Evolutionary conservation across 2,888 invertebrate species (phyloP).

Genomic region (Cosmia trapezina): DNA sequence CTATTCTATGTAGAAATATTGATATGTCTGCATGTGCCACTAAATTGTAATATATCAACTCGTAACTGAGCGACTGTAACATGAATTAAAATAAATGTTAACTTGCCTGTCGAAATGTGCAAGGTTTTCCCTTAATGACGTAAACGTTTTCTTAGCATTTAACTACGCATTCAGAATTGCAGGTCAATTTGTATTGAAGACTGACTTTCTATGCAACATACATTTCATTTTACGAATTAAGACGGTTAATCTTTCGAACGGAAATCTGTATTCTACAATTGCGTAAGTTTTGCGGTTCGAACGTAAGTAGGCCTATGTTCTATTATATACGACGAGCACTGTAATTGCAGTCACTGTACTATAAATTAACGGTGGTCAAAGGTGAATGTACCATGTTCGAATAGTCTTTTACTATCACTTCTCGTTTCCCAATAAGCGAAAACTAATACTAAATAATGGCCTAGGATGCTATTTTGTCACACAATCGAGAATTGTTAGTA

Average conservation of each 20-base stretch:
- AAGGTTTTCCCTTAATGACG: constrained; percentile 12
- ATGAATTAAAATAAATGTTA: background rate
- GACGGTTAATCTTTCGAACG: constrained; percentile 37
- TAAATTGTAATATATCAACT: background rate
- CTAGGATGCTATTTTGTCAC: constrained; percentile 37
- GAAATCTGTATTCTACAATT: constrained; percentile 53
- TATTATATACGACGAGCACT: constrained; percentile 56
- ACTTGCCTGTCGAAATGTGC: background rate
- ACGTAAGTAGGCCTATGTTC: constrained; percentile 40
- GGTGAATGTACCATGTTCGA: constrained; percentile 66
- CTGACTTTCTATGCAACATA: constrained; percentile 7
- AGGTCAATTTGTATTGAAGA: constrained; percentile 16
- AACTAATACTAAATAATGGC: constrained; percentile 30
- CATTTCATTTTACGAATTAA: constrained; percentile 23
- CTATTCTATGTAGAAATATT: background rate
- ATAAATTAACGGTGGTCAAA: constrained; percentile 69
- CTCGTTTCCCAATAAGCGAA: constrained; percentile 29
- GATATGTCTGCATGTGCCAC: background rate
- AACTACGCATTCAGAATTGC: background rate
- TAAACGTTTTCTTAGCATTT: constrained; percentile 23
- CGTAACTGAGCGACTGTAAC: background rate
- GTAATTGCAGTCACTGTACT: constrained; percentile 58
- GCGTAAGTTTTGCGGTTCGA: constrained; percentile 53
- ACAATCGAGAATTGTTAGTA: constrained; percentile 67
- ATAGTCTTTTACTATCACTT: constrained; percentile 27